Evolutionary conservation across 1,140 invertebrate genomes (phyloP), one percentile per base, ranked within the genome.

Genomic region (Chymomyza costata): DNA sequence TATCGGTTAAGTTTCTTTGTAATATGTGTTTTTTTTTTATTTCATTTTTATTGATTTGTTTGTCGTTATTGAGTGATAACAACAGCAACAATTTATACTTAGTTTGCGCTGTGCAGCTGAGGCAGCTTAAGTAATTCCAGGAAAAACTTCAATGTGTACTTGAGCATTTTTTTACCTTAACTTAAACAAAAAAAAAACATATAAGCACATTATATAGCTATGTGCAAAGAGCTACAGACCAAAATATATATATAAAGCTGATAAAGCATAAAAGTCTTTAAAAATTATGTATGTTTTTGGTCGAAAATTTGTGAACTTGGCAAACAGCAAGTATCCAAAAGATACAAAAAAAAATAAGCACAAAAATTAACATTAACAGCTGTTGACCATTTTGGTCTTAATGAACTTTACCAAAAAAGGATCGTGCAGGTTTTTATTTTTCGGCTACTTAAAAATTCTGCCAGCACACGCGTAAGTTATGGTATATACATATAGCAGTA

Each of bases 371-470:
- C 47, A 30, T 48, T 48, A 52, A 71, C 67, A 80, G 56, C 74
- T 65, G 73, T 80, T 80, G 67, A 52, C 73, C 73, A 62, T 65
- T 80, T 49, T 41, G 58, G 58, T 47, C 49, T 56, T 46, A 48
- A 47, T 57, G 41, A 45, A 48, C 21, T 41, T 41, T 30, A 30
- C 73, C 74, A 73, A 50, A 80, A 80, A 80, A 78, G 73, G 73
- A 78, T 65, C 35, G 73, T 46, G 57, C 17, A 62, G 21, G 2
- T 19, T 49, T 38, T 40, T 38, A 37, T 39, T 51, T 71, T 73
- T 73, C 48, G 71, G 73, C 49, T 55, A 78, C 54, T 78, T 78
- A 65, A 48, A 52, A 64, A 78, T 78, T 80, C 73, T 17, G 49
- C 10, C 25, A 41, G 73, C 67, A 65, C 61, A 51, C 62, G 67